Evolutionary conservation across 2,113 vertebrate species (phyloP).

Genomic region (Gambusia affinis): DNA sequence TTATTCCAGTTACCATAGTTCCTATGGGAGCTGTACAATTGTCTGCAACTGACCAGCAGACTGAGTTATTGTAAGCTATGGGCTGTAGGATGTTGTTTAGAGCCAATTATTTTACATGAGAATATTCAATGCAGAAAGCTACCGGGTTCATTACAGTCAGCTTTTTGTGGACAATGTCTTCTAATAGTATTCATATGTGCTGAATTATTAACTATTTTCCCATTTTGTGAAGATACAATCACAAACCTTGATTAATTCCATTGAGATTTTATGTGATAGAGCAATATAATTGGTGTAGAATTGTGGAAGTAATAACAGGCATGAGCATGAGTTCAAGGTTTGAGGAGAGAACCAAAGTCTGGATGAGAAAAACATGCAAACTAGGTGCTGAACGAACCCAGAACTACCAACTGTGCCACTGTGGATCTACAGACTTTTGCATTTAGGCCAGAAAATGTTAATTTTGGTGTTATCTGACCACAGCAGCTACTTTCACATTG

Average conservation of each 20-base stretch:
- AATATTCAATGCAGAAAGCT: slow-evolving; percentile 46
- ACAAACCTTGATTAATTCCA: too few relatives aligned
- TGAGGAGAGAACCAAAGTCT: too few relatives aligned
- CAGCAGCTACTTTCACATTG: neutral
- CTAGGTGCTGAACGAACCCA: neutral
- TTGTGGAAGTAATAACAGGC: neutral
- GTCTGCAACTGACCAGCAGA: slow-evolving; percentile 15
- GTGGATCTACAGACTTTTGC: neutral
- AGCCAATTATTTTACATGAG: slow-evolving; percentile 71
- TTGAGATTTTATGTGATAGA: too few relatives aligned
- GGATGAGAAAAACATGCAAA: too few relatives aligned
- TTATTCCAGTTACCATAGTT: slow-evolving; percentile 5
- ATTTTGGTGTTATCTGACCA: neutral
- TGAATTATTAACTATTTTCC: neutral
- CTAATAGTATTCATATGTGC: neutral
- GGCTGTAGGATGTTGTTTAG: slow-evolving; percentile 58
- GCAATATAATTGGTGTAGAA: too few relatives aligned
- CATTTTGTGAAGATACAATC: too few relatives aligned
- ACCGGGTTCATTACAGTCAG: slow-evolving; percentile 43
- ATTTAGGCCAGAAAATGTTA: neutral
- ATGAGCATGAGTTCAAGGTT: neutral
- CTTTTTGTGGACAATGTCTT: neutral
- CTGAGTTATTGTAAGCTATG: slow-evolving; percentile 17
- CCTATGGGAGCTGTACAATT: slow-evolving; percentile 12
- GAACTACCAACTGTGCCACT: neutral